Conservation (phyloP, 2,888 invertebrate species). For the Cantharis nigra region DNA sequence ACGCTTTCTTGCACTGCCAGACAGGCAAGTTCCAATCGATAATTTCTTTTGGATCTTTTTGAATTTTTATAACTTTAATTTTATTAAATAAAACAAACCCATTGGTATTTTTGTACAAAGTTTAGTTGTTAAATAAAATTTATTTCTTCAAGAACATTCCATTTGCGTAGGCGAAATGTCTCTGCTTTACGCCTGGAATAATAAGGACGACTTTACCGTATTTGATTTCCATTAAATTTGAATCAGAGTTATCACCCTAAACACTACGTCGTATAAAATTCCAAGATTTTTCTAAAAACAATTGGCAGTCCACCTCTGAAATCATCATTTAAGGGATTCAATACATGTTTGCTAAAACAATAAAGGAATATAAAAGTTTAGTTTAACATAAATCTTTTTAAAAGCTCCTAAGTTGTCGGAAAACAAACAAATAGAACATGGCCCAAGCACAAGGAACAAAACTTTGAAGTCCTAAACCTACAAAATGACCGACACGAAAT, state of each 20-base stretch:
- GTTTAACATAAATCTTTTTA: slow-evolving; percentile 18
- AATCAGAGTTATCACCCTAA: too few species aligned
- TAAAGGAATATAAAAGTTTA: slow-evolving; percentile 13
- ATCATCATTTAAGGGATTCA: background rate
- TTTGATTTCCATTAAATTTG: too few species aligned
- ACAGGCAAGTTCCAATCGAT: background rate
- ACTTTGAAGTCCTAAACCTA: slow-evolving; percentile 21
- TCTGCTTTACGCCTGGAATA: too few species aligned
- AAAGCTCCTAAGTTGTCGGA: slow-evolving; percentile 8
- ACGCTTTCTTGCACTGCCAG: background rate
- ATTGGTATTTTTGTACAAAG: too few species aligned
- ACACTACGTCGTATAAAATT: too few species aligned
- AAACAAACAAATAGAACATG: slow-evolving; percentile 13
- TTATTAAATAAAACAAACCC: too few species aligned
- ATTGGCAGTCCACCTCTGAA: background rate
- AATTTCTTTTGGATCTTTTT: background rate
- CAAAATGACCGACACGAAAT: slow-evolving; percentile 13
- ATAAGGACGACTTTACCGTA: too few species aligned
- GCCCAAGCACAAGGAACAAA: background rate
- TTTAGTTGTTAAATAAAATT: too few species aligned
- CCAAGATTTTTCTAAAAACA: too few species aligned
- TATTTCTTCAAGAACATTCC: too few species aligned
- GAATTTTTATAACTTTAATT: too few species aligned
- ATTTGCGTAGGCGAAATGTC: too few species aligned
- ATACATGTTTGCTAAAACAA: background rate